These are phyloP conservation scores for Ctenopoma multispine DNA, from an alignment of 2,797 vertebrate genomes.

Conservation along the genomic window DNA sequence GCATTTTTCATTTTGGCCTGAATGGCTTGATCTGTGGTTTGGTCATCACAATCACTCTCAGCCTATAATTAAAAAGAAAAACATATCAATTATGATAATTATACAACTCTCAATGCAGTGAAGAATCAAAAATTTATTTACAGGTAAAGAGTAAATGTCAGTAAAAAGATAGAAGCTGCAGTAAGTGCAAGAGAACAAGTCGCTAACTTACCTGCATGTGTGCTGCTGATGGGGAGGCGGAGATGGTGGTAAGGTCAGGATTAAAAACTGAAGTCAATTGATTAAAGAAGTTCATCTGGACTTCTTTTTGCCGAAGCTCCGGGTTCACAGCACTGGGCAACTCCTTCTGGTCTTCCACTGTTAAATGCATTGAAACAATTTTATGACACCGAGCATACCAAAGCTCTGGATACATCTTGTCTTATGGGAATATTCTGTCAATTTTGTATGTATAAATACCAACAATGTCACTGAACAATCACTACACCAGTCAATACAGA, in stretches of 20 bases:
- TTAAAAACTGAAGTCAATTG: constrained; percentile 98
- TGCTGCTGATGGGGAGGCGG: constrained; percentile 77
- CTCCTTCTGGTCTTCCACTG: constrained; percentile 99
- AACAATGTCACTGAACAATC: constrained; percentile 1
- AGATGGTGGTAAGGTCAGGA: constrained; percentile 88
- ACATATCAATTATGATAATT: background rate
- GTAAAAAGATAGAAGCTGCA: background rate
- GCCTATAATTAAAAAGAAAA: constrained; percentile 75
- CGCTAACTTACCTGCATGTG: constrained; percentile 78
- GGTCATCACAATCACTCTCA: constrained; percentile 93
- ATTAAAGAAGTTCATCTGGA: constrained; percentile 99
- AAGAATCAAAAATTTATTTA: background rate
- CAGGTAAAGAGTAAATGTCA: background rate
- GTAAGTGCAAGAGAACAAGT: background rate
- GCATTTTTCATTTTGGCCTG: constrained; percentile 96
- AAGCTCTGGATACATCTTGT: background rate
- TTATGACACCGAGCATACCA: background rate
- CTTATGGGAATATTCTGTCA: background rate
- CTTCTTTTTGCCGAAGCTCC: constrained; percentile 96
- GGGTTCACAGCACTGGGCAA: constrained; percentile 92
- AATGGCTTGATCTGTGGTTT: constrained; percentile 90
- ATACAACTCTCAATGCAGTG: background rate
- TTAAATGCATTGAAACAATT: constrained; percentile 17
- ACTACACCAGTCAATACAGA: background rate
- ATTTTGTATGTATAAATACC: background rate